phyloP scores from a whole-genome alignment of 2,113 vertebrate genomes.

The Erythrolamprus reginae region DNA sequence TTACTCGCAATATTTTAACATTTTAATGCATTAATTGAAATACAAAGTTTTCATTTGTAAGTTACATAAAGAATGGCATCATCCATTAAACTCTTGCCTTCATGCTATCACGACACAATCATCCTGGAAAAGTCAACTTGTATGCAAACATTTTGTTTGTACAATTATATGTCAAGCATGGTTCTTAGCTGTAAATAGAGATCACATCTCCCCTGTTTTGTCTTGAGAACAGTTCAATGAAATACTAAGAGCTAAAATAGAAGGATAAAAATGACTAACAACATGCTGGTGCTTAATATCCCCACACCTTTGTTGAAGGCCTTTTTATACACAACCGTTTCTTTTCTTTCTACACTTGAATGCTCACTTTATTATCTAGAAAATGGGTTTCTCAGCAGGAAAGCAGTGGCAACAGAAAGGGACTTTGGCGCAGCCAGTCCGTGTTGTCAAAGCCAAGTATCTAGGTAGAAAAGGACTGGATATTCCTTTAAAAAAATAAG shows the following conservation, averaged over 20 bases:
- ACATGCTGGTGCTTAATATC: constrained; percentile 46
- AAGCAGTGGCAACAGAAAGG: constrained; percentile 39
- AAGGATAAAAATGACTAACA: constrained; percentile 45
- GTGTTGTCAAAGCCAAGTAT: constrained; percentile 54
- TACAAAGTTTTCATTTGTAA: neutral
- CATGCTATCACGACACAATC: neutral
- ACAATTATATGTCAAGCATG: neutral
- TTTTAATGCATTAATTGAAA: neutral
- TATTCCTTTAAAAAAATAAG: constrained; percentile 64
- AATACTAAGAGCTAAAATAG: neutral
- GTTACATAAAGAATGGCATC: neutral
- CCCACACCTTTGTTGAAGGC: neutral
- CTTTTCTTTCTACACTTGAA: constrained; percentile 52
- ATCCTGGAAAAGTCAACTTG: neutral
- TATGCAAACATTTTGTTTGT: neutral
- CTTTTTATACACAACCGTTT: constrained; percentile 35
- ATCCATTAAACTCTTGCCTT: neutral
- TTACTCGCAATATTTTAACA: no score
- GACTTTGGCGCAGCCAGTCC: constrained; percentile 57
- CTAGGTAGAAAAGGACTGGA: constrained; percentile 73
- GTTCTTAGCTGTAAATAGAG: constrained; percentile 14
- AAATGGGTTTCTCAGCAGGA: constrained; percentile 69
- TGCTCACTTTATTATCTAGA: constrained; percentile 69
- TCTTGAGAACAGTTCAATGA: constrained; percentile 1
- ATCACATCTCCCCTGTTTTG: neutral